Evolutionary conservation across 2,888 invertebrate genomes (phyloP), one percentile per base, ranked within the genome.

Genomic region (Orthosia gothica): DNA sequence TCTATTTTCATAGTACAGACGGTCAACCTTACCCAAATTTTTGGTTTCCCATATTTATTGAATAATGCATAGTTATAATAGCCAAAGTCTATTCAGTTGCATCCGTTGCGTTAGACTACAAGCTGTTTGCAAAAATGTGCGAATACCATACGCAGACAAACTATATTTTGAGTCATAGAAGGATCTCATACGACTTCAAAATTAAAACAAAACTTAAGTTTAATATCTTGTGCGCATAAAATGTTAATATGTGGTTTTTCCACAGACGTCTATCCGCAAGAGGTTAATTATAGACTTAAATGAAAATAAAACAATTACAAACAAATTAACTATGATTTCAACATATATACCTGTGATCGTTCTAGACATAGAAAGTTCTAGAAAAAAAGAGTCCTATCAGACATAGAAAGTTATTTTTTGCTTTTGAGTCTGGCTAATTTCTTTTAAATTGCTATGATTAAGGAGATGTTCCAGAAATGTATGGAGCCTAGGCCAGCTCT

Each of bases 191-290:
- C 15, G 5, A 58, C 3, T 5, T 62, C 20, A 9, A n/a, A 50
- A 20, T 4, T 7, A 15, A 59, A 74, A 18, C 1, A 47, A 20
- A 5, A 47, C 5, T 32, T 20, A 13, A 54, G 16, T 61, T 55
- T 49, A n/a, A 63, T 4, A 58, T 67, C 74, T n/a, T n/a, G 40
- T 67, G n/a, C 57, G 16, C 57, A n/a, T 23, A 13, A 40, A 69
- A 50, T 50, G 3, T 69, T 76, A 59, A 62, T 45, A 26, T 18
- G 12, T 50, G 54, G 65, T 55, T 83, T 81, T 79, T 58, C 84
- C 81, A 50, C 16, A 63, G 12, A 52, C 26, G 45, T 55, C 40
- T 32, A 7, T 32, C 32, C 9, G 13, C 49, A 20, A 26, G 15
- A 58, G 12, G 15, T 45, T 72, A 66, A 83, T 83, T 69, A 40